These are phyloP conservation scores for Eulemur rubriventer DNA, from an alignment of 2,797 vertebrate genomes.

Conservation along the genomic window DNA sequence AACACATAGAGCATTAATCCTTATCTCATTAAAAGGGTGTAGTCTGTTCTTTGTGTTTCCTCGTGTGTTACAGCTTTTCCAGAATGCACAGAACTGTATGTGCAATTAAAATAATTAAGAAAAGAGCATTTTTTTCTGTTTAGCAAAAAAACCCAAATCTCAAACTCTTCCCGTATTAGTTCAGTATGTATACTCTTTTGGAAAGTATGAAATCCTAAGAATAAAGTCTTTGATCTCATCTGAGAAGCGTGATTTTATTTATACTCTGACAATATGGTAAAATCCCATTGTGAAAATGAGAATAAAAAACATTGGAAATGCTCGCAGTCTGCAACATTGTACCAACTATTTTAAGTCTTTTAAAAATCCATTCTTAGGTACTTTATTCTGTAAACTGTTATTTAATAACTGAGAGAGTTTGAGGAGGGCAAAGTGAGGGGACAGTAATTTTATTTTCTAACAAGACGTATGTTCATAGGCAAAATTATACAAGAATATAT, in stretches of 20 bases:
- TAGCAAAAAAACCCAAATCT: not conserved
- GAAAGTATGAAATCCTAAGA: conserved; percentile 17
- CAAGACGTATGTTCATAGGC: not conserved
- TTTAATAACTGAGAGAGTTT: not conserved
- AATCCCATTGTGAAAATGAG: not conserved
- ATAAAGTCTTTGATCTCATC: conserved; percentile 27
- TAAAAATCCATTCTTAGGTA: not conserved
- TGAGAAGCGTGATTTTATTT: conserved; percentile 11
- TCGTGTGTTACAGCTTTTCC: not conserved
- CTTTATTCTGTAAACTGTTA: not conserved
- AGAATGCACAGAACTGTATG: not conserved
- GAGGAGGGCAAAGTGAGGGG: not conserved
- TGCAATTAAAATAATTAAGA: conserved; percentile 25
- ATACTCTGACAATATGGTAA: not conserved
- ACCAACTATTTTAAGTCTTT: not conserved
- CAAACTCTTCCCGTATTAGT: not conserved
- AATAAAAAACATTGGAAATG: not conserved
- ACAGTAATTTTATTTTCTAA: not conserved
- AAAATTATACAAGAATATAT: not conserved
- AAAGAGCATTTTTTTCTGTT: not conserved
- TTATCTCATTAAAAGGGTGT: conserved; percentile 11
- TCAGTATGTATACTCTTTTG: not conserved
- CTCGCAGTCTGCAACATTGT: not conserved
- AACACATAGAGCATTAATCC: not conserved
- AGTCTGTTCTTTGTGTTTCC: not conserved